Conservation (phyloP, 2,113 vertebrate genomes). For the Calyptommatus sinebrachiatus region DNA sequence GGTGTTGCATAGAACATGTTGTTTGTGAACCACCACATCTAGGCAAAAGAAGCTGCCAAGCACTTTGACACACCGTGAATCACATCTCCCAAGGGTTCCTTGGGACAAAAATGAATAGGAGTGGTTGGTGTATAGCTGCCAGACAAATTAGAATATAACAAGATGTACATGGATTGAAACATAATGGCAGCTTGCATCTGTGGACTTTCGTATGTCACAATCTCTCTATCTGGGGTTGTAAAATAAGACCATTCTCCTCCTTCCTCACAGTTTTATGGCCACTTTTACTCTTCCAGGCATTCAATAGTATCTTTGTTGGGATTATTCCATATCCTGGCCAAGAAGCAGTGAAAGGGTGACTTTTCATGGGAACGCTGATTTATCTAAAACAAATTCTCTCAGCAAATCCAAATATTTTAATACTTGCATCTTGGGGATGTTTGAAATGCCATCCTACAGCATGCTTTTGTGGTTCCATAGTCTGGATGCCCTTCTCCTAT, state of each 20-base stretch:
- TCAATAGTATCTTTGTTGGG: neutral
- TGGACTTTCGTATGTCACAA: neutral
- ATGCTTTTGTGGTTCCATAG: no score
- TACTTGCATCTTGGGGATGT: no score
- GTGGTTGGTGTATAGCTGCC: neutral
- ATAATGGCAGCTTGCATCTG: neutral
- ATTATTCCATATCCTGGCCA: no score
- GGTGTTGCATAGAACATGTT: slow-evolving; percentile 17
- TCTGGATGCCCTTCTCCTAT: no score
- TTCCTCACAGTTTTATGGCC: neutral
- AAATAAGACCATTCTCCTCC: neutral
- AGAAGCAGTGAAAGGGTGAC: no score
- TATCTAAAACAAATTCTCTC: no score
- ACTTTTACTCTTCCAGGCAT: neutral
- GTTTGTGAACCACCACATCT: neutral
- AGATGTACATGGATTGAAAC: slow-evolving; percentile 7
- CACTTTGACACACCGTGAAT: slow-evolving; percentile 33
- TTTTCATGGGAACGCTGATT: no score
- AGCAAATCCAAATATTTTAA: no score
- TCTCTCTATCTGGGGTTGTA: neutral
- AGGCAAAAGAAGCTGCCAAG: neutral
- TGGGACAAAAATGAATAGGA: neutral
- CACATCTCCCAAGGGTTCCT: slow-evolving; percentile 31
- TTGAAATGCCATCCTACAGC: no score
- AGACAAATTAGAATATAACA: slow-evolving; percentile 23